Evolutionary conservation across 2,888 invertebrate species (phyloP), one percentile per base, ranked within the genome.

Genomic region (Diaperis boleti): DNA sequence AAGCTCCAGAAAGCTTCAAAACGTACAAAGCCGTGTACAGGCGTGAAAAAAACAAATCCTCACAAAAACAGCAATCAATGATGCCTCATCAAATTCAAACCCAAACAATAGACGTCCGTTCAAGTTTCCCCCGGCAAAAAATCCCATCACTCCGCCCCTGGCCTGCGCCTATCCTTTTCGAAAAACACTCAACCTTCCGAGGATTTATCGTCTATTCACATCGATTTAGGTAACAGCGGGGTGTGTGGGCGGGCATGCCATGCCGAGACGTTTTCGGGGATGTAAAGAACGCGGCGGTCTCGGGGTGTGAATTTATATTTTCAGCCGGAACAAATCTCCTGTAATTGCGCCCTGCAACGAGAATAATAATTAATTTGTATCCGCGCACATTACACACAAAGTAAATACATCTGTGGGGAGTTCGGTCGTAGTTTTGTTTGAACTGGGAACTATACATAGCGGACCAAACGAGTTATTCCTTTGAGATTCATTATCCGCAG

Each of bases 221-320:
- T 45, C 56, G 56, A 56, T 56, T 56, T 56, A 56, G 56, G 56
- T 56, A 56, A 44, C 56, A 44, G 56, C 56, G 15, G 56, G 33
- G 56, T 14, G 10, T 22, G 44, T 44, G 33, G 56, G 56, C 42
- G 35, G 45, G 56, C 35, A 45, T 31, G 18, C n/a, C 5, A 35
- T n/a, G 55, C 10, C 13, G 14, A 22, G 39, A n/a, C n/a, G n/a
- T 2, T 17, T n/a, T 52, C 35, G 18, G 52, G 37, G 52, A n/a
- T 52, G 52, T 37, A 37, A 13, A 37, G 15, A 26, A 26, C 3
- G n/a, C 1, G 8, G n/a, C n/a, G 26, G 3, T 26, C 26, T 26
- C 20, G 20, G 1, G 26, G 26, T 5, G 26, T 26, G 26, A 26
- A 26, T 26, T 26, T 26, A 20, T 26, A 26, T 35, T 35, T 35